A percentile compares a stretch with the other conserved stretches of the same genome.
phyloP scores from a whole-genome alignment of 2,113 vertebrate genomes.

The Balaeniceps rex region DNA sequence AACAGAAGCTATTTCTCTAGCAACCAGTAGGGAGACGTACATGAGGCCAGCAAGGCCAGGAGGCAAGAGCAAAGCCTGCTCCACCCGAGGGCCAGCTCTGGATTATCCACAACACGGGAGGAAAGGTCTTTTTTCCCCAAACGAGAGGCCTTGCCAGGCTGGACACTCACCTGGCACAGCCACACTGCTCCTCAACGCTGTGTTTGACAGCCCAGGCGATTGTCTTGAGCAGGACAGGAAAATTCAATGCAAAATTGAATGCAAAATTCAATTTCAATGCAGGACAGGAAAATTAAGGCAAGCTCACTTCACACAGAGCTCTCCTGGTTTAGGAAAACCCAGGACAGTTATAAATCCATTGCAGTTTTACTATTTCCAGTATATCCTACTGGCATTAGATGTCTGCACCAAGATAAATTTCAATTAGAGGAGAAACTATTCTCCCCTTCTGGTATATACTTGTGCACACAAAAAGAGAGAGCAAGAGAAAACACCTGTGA shows the following conservation, averaged over 20 bases:
- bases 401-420: background rate
- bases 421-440: background rate
- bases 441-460: background rate
- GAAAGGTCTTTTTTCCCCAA: background rate
- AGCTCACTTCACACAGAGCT: background rate
- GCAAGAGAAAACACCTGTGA: background rate
- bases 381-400: background rate
- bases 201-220: background rate
- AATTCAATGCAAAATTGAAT: background rate
- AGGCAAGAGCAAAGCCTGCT: background rate
- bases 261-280: background rate
- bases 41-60: background rate
- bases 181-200: background rate
- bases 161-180: rapidly evolving
- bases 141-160: background rate
- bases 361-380: background rate
- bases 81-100: background rate
- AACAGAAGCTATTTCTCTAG: background rate
- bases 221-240: background rate
- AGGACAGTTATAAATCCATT: background rate
- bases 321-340: background rate
- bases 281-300: background rate
- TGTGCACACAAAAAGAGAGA: background rate
- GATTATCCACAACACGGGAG: background rate
- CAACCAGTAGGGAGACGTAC: background rate